Conservation (phyloP, 2,113 vertebrate genomes). For the Burhinus bistriatus region DNA sequence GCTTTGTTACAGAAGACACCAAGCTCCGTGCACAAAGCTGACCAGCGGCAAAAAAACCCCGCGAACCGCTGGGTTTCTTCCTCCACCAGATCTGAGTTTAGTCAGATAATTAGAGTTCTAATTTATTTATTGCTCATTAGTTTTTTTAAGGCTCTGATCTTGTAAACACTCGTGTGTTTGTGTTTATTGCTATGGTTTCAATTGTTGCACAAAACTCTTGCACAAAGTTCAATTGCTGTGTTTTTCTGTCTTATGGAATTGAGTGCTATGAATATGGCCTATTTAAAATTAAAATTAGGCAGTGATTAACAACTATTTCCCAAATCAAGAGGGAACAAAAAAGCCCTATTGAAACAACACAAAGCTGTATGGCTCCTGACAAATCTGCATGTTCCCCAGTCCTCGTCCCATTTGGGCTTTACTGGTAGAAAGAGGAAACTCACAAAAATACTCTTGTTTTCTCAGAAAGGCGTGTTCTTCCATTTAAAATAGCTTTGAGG, state of each 20-base stretch:
- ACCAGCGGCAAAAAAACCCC: neutral
- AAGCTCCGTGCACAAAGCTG: neutral
- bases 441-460: neutral
- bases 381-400: neutral
- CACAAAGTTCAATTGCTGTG: neutral
- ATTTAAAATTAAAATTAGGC: constrained; percentile 53
- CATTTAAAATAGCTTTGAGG: neutral
- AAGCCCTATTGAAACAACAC: neutral
- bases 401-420: neutral
- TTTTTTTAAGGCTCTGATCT: neutral
- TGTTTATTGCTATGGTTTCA: constrained; percentile 21
- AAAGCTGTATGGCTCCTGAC: neutral
- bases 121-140: constrained; percentile 3
- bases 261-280: neutral
- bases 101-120: neutral
- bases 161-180: neutral
- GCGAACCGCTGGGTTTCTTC: neutral
- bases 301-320: constrained; percentile 13
- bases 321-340: constrained; percentile 19
- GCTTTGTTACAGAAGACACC: neutral
- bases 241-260: neutral
- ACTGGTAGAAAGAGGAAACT: neutral
- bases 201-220: neutral
- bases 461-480: neutral
- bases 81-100: neutral